phyloP scores from a whole-genome alignment of 92 coral and sea anemone genomes.

The Paragorgia papillata region DNA sequence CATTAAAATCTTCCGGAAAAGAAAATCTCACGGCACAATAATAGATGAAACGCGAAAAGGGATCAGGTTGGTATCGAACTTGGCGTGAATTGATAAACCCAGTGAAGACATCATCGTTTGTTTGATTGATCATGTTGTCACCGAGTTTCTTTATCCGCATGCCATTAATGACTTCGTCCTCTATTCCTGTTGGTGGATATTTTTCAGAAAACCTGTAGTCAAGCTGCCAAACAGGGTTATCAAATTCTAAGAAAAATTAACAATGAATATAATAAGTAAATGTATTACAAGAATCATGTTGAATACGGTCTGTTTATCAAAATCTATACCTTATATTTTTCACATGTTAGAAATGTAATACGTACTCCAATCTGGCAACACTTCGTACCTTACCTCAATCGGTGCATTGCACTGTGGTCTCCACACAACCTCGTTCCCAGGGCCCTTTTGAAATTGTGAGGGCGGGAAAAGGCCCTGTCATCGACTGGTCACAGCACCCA shows the following conservation, averaged over 20 bases:
- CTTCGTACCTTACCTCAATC: too few relatives aligned
- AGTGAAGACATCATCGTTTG: slow-evolving; percentile 65
- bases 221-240: slow-evolving; percentile 70
- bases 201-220: slow-evolving; percentile 72
- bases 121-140: slow-evolving; percentile 72
- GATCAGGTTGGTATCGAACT: slow-evolving; percentile 70
- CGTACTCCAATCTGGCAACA: too few relatives aligned
- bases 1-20: slow-evolving; percentile 54
- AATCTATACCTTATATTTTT: too few relatives aligned
- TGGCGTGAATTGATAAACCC: slow-evolving; percentile 71
- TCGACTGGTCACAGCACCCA: too few relatives aligned
- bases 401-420: too few relatives aligned
- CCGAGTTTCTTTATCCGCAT: slow-evolving; percentile 76
- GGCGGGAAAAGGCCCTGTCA: too few relatives aligned
- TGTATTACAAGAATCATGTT: background rate
- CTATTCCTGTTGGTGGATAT: slow-evolving; percentile 63
- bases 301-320: background rate
- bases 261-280: background rate
- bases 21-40: slow-evolving; percentile 83
- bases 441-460: too few relatives aligned
- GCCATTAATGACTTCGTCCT: slow-evolving; percentile 60
- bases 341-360: too few relatives aligned
- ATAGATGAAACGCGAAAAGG: slow-evolving; percentile 65
- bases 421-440: too few relatives aligned
- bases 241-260: slow-evolving; percentile 46